Evolutionary conservation across 64 coral and sea anemone species (phyloP), one percentile per base, ranked within the genome.

Genomic region (Montipora cactus): DNA sequence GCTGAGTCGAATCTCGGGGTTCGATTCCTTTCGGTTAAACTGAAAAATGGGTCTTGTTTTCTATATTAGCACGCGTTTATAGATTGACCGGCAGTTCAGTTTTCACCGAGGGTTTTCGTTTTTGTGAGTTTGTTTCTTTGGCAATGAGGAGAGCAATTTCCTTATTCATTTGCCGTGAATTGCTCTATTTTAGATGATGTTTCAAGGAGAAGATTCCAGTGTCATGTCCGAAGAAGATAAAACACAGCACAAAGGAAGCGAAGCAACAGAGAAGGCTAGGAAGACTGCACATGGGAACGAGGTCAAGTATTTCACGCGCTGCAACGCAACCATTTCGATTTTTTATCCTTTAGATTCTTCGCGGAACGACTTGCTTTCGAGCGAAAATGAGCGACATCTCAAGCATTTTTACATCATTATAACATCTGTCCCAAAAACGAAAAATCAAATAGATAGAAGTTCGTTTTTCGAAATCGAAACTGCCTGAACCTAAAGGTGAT

Each of bases 251-350:
- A 86, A 71, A 49, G 61, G 66, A 45, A 71, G 5, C 68, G 82
- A 86, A 71, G 66, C 70, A 86, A 14, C 82, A 72, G 66, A 72
- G 82, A 70, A 86, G 66, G 64, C 67, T 71, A 86, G 71, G 64
- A 86, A 86, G 82, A 50, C 82, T 86, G 72, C 82, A 67, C 82
- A 86, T 86, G 82, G 82, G 50, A 86, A 86, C 82, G 82, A 86
- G 82, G 82, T 86, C 82, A 86, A 86, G 82, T 86, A 86, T 86
- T 86, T 67, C 82, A 86, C 66, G 66, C 82, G 44, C 64, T 67
- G 47, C 82, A 86, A 86, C 82, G 19, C 64, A 71, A 47, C 47
- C 82, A 69, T 86, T 86, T 86, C 66, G 82, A 47, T 69, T 86
- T 82, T 82, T 82, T 45, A 21, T 47, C 47, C 18, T 46, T 86